A percentile compares a stretch with the other conserved stretches of the same genome.
Evolutionary conservation across 1,140 invertebrate genomes (phyloP).

Genomic region (Drosophila lacteicornis): DNA sequence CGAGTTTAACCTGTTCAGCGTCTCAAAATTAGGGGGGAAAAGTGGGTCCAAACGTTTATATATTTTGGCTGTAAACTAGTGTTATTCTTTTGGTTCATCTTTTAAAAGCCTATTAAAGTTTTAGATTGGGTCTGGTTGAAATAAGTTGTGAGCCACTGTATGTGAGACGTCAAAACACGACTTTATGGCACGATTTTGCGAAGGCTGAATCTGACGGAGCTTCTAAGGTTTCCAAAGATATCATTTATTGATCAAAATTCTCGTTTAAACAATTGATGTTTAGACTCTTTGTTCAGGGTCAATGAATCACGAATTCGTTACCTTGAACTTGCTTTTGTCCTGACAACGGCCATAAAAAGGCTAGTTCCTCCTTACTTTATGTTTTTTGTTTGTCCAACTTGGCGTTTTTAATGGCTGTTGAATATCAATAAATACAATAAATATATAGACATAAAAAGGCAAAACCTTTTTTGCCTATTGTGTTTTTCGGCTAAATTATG

Average conservation of each 20-base stretch:
- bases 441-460: slow-evolving; percentile 23
- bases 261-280: slow-evolving; percentile 6
- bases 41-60: no score
- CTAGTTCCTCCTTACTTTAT: slow-evolving; percentile 33
- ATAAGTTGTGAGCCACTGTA: not conserved
- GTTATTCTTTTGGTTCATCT: no score
- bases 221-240: not conserved
- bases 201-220: not conserved
- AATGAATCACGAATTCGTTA: slow-evolving; percentile 13
- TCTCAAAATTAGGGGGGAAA: no score
- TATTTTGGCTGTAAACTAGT: no score
- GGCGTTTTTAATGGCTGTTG: slow-evolving; percentile 59
- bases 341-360: slow-evolving; percentile 28
- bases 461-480: slow-evolving; percentile 53
- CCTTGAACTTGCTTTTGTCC: slow-evolving; percentile 46
- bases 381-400: slow-evolving; percentile 23
- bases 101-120: no score
- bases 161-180: not conserved
- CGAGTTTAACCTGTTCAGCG: no score
- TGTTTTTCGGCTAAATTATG: slow-evolving; percentile 51
- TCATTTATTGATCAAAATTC: not conserved
- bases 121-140: no score
- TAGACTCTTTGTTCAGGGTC: not conserved
- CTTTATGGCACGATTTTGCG: not conserved
- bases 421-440: slow-evolving; percentile 58